Evolutionary conservation across 2,113 vertebrate species (phyloP).

Genomic region (Cisticola juncidis): DNA sequence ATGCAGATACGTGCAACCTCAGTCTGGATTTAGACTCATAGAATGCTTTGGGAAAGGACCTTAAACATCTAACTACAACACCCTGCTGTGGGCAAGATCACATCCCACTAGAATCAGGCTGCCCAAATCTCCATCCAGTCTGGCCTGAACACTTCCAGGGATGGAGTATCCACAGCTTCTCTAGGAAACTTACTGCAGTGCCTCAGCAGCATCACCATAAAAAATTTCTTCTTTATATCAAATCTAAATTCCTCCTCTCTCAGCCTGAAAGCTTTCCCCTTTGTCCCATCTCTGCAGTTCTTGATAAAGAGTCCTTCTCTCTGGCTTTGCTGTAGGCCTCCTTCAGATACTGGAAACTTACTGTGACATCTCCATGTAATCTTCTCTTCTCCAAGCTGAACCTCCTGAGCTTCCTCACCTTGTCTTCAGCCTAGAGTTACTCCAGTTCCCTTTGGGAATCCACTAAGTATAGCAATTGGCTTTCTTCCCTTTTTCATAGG

Average conservation of each 20-base stretch:
- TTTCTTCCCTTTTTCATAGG: background rate
- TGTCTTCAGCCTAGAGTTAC: background rate
- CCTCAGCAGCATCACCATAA: background rate
- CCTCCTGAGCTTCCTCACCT: background rate
- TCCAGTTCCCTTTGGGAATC: background rate
- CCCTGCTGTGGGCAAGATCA: too few species aligned
- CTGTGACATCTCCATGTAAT: too few species aligned
- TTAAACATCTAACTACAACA: background rate
- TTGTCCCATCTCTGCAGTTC: background rate
- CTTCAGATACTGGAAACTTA: background rate
- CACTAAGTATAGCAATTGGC: background rate
- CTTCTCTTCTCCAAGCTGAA: background rate
- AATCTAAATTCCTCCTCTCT: background rate
- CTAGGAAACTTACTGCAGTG: background rate
- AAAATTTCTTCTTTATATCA: background rate
- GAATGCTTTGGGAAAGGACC: background rate
- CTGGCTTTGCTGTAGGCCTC: background rate
- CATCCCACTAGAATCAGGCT: background rate
- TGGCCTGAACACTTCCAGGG: background rate
- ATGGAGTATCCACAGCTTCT: background rate
- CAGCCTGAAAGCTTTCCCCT: background rate
- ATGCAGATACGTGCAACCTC: accelerated
- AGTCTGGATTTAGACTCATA: background rate
- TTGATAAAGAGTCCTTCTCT: background rate
- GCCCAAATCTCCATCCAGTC: background rate